Base-by-base conservation (phyloP, 2,888 invertebrate genomes). In the Trichogramma dendrolimi region DNA sequence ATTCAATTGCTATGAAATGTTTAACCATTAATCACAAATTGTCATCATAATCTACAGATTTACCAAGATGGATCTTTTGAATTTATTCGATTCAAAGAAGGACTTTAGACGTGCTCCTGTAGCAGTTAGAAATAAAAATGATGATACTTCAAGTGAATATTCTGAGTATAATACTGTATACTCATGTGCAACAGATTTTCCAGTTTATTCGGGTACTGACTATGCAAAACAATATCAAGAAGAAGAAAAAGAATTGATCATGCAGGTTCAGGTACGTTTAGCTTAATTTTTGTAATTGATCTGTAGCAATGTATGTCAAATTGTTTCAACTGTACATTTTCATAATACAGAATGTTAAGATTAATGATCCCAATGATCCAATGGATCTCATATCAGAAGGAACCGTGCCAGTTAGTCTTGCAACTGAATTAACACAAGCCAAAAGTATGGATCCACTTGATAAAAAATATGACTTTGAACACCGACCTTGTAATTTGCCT, bases 391-490 rank as follows among this genome's bases (percentile, higher is more conserved):
- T 76, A 51, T 78, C 79, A 0, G 41, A 69, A 39, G 74, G 75
- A 3, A 77, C 79, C 6, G 53, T 65, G 39, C 67, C 67, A 3
- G 64, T 68, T 11, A 48, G 70, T 1, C 64, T 69, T 48, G 43
- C 63, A 5, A 55, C 63, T n/a, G 73, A 73, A 38, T 61, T 71
- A 1, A 67, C 68, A 2, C 71, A 75, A 40, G 8, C n/a, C 2
- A 46, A 46, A 46, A 46, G n/a, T 46, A 10, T 44, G 38, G 41
- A 53, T 48, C 27, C 54, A 41, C 74, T 81, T 44, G 80, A 79
- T 58, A 64, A 66, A 6, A 73, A 71, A 1, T 81, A 77, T 60
- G 70, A 77, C 48, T 79, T 81, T 64, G 69, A 67, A 1, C 66
- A 73, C 48, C 69, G 71, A 4, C 67, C 71, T 3, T 58, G 64